Conservation (phyloP, 2,797 vertebrate species). For the Pantherophis alleghaniensis region DNA sequence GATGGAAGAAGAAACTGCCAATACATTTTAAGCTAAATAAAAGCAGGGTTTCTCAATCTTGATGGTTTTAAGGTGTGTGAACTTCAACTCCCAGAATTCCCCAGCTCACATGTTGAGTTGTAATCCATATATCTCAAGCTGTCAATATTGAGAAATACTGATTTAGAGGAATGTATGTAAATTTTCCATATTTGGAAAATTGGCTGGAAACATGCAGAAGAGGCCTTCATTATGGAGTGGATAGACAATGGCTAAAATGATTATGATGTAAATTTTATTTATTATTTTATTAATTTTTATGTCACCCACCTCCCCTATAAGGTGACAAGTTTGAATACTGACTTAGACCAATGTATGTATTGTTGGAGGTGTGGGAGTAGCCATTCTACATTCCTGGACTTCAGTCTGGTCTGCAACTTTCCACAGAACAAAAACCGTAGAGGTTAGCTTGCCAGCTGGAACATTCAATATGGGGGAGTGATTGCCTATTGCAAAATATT, state of each 20-base stretch:
- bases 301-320: background rate
- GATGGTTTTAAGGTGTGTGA: background rate
- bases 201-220: background rate
- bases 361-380: background rate
- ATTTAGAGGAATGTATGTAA: background rate
- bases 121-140: background rate
- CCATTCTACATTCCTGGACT: background rate
- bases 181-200: background rate
- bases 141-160: background rate
- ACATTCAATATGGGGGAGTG: no score
- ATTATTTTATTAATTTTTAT: background rate
- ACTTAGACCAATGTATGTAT: background rate
- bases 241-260: background rate
- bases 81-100: background rate
- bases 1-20: background rate
- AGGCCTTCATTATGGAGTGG: background rate
- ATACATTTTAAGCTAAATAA: background rate
- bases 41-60: background rate
- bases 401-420: background rate
- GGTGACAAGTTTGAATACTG: background rate
- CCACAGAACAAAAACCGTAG: background rate
- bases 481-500: background rate
- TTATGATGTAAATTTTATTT: background rate
- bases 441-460: background rate
- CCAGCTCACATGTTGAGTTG: background rate